Percentiles rank a stretch among this genome's conserved stretches.
Conservation (phyloP, 2,888 invertebrate species). For the Hydraecia micacea region DNA sequence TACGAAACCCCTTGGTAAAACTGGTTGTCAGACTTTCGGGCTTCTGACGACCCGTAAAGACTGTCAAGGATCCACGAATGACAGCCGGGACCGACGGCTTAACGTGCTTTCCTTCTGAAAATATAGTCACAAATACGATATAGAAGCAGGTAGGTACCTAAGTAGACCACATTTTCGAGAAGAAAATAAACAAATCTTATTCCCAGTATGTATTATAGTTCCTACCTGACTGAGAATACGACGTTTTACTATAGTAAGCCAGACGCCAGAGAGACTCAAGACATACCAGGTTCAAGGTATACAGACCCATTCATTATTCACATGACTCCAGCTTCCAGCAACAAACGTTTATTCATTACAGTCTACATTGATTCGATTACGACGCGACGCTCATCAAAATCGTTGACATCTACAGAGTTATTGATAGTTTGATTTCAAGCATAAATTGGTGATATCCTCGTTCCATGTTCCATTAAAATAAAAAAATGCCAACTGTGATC, state of each 20-base stretch:
- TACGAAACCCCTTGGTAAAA: no score
- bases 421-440: constrained; percentile 4
- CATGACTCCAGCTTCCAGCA: neutral
- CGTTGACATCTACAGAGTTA: neutral
- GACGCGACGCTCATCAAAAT: constrained; percentile 8
- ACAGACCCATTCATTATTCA: constrained; percentile 20
- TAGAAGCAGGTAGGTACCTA: no score
- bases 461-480: neutral
- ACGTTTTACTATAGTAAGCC: neutral
- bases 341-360: constrained; percentile 27
- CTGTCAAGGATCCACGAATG: no score
- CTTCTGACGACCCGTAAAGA: no score
- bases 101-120: no score
- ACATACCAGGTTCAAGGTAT: constrained; percentile 4
- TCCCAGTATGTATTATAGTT: neutral
- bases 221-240: neutral
- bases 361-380: constrained; percentile 30
- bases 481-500: no score
- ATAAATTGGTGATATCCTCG: neutral
- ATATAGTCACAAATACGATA: neutral
- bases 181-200: neutral
- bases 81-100: no score
- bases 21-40: no score
- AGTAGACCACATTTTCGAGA: neutral
- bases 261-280: constrained; percentile 15